Base-by-base conservation (phyloP, 2,888 invertebrate genomes). In the Athetis lepigone region DNA sequence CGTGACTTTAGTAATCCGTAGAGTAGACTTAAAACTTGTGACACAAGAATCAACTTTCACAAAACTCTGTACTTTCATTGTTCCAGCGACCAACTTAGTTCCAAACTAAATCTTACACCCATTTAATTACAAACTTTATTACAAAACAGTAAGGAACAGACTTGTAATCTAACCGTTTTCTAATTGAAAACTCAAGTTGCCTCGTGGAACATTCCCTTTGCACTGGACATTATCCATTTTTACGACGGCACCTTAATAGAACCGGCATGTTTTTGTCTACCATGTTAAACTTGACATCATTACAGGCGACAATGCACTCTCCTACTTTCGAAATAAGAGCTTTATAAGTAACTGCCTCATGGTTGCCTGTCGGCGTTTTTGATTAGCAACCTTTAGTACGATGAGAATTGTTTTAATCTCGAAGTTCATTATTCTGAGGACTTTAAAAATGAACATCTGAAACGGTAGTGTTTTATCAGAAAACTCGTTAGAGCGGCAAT, bases 221-320 rank as follows among this genome's bases (percentile, higher is more conserved):
- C 84, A 80, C 84, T 85, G 77, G 74, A 82, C 86, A 83, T 88
- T 89, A 87, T 86, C 85, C 84, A 85, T 87, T 89, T 91, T 92
- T 90, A 92, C 87, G 89, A 89, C 85, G 75, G 76, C 71, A 76
- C 84, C 82, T 84, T 89, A 85, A 89, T 89, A 88, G 88, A 88
- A 83, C 78, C 79, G 80, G 82, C 81, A 77, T 77, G 81, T 82
- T 84, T 80, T 82, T 66, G 76, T 76, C 69, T 65, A 66, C 83
- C 69, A 81, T 51, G 29, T 69, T 52, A 21, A 21, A 39, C 59
- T 68, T 36, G 66, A 52, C 45, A 56, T 43, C 9, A 49, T 56
- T 47, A 52, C 62, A 60, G 27, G 60, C 42, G 72, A 78, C 76
- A 75, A 80, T 71, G 71, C 68, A 55, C 79, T 73, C 78, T 85